Percentiles rank a stretch among this genome's conserved stretches.
These are phyloP conservation scores for Musca vetustissima DNA, from an alignment of 1,140 invertebrate genomes.

Conservation along the genomic window DNA sequence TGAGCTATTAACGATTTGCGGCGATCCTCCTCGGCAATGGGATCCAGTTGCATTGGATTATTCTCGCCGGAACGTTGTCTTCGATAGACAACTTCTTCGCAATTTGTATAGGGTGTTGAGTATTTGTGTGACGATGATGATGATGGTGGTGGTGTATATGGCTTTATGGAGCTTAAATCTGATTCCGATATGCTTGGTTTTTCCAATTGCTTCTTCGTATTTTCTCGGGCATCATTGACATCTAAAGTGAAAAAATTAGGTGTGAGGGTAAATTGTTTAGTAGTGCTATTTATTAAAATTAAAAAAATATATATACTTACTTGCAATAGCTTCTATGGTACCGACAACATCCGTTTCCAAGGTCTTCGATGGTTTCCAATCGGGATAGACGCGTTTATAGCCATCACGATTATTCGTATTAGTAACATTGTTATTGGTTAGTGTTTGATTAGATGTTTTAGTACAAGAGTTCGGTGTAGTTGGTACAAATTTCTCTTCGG, in stretches of 20 bases:
- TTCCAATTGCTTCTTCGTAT: slow-evolving; percentile 2
- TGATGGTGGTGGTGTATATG: too few relatives aligned
- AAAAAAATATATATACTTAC: slow-evolving; percentile 57
- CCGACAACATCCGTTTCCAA: slow-evolving; percentile 80
- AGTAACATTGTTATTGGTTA: slow-evolving; percentile 42
- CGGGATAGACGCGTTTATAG: slow-evolving; percentile 70
- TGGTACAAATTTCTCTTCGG: slow-evolving; percentile 62
- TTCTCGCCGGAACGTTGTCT: slow-evolving; percentile 48
- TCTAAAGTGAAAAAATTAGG: slow-evolving; percentile 28
- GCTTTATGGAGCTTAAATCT: not conserved
- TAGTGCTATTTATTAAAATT: too few relatives aligned
- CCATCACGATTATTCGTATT: slow-evolving; percentile 32
- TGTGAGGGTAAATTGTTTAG: too few relatives aligned
- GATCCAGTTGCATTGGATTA: slow-evolving; percentile 52
- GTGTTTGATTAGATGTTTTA: slow-evolving; percentile 62
- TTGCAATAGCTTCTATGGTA: slow-evolving; percentile 84
- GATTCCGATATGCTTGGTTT: not conserved
- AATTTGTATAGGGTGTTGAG: slow-evolving; percentile 60
- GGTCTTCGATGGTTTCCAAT: slow-evolving; percentile 76
- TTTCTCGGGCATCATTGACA: slow-evolving; percentile 33
- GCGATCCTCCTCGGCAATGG: slow-evolving; percentile 62
- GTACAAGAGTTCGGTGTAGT: slow-evolving; percentile 51
- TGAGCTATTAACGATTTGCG: slow-evolving; percentile 47
- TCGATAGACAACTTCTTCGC: slow-evolving; percentile 60
- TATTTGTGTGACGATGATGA: not conserved